Evolutionary conservation across 2,888 invertebrate genomes (phyloP), one percentile per base, ranked within the genome.

Genomic region (Xanthia icteritia): DNA sequence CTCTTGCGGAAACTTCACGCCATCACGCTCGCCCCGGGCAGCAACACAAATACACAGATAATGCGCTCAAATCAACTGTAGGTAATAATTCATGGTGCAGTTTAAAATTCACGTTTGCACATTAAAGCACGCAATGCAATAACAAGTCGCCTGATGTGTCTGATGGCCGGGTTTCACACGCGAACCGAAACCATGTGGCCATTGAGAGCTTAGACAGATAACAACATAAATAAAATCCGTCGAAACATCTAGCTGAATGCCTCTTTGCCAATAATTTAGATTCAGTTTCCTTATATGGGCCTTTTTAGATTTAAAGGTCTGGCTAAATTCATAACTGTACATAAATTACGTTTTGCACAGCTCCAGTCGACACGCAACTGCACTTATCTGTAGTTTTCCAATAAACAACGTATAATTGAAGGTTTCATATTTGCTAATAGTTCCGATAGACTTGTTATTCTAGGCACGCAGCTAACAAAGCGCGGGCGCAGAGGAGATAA

Each of bases 391-490:
- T 82, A 85, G 79, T 87, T 88, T 88, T 83, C 89, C 89, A 89
- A 93, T 92, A 91, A 92, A 93, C 91, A 92, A 90, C 84, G 86
- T 89, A 90, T 92, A 92, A 93, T 93, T 92, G 90, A 92, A 91
- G 89, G 90, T 94, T 93, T 94, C 93, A 95, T 94, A 96, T 95
- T 95, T 92, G 91, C 93, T 95, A 95, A 95, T 94, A 94, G 93
- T 90, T 89, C 87, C 87, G 90, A 93, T 93, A 90, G 92, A 94
- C 92, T 95, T 95, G 93, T 93, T 95, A 96, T 96, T 95, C 96
- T 85, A 90, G 82, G 90, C 96, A 94, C 96, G 96, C 89, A 93
- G 90, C 94, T 96, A 96, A 96, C 96, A 96, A 96, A 93, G 95
- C 93, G 90, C 92, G 87, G 89, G 90, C 91, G 90, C 91, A 83